Conservation (phyloP, 2,113 vertebrate genomes). For the Carlito syrichta region DNA sequence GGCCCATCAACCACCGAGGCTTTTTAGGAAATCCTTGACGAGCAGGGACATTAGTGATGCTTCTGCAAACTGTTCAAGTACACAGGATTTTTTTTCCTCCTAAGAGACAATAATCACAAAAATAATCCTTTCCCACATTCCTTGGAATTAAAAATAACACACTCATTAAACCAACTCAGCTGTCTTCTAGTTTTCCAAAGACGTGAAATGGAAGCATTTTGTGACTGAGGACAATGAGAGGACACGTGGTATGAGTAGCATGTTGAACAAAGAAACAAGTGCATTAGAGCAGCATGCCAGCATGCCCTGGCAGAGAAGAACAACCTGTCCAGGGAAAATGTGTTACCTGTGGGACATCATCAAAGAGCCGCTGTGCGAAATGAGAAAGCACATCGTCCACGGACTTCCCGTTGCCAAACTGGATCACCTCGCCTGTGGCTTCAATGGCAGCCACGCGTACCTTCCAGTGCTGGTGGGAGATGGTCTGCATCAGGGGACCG, state of each 20-base stretch:
- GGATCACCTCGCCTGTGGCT: conserved; percentile 91
- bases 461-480: conserved; percentile 93
- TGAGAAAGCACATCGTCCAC: conserved; percentile 95
- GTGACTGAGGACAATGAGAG: background rate
- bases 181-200: background rate
- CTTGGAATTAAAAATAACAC: background rate
- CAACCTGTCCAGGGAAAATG: background rate
- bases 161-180: background rate
- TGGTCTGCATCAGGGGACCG: conserved; percentile 92
- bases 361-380: conserved; percentile 95
- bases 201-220: background rate
- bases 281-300: background rate
- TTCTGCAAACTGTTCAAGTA: background rate
- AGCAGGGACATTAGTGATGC: rapidly evolving
- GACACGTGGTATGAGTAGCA: rapidly evolving
- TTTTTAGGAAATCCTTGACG: background rate
- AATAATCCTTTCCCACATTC: no score
- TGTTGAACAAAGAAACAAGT: background rate
- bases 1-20: background rate
- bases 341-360: conserved; percentile 93
- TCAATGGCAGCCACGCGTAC: conserved; percentile 91
- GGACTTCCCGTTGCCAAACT: conserved; percentile 88
- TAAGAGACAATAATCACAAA: background rate
- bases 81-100: background rate
- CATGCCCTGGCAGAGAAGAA: background rate